Evolutionary conservation across 2,888 invertebrate species (phyloP).

Genomic region (Noctua fimbriata): DNA sequence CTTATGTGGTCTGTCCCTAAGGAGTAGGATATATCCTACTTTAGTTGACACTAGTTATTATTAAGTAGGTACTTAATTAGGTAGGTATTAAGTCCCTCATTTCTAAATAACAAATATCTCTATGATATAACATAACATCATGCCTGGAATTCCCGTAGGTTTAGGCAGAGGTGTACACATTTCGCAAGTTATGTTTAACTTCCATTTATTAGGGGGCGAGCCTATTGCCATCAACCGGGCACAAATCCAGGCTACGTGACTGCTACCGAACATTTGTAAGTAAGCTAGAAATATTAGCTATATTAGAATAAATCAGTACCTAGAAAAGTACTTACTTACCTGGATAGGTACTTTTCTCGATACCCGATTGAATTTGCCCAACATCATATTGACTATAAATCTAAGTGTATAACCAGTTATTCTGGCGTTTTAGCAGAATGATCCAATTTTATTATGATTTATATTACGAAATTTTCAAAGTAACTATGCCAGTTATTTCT

Average conservation of each 20-base stretch:
- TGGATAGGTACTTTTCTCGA: too few relatives aligned
- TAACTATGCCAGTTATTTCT: neutral
- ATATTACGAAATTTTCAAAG: neutral
- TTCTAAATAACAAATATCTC: neutral
- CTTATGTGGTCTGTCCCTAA: neutral
- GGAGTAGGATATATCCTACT: neutral
- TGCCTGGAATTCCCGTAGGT: too few relatives aligned
- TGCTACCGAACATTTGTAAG: neutral
- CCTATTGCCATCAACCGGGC: too few relatives aligned
- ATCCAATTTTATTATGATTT: neutral
- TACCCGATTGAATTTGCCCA: neutral
- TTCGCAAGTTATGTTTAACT: too few relatives aligned
- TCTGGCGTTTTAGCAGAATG: neutral
- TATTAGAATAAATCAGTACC: too few relatives aligned
- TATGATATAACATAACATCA: neutral
- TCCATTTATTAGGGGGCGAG: too few relatives aligned
- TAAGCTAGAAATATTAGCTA: neutral
- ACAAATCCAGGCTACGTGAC: too few relatives aligned
- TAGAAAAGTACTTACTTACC: too few relatives aligned
- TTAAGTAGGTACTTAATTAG: neutral
- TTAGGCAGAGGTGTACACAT: too few relatives aligned
- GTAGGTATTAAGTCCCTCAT: neutral
- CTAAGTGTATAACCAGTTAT: neutral
- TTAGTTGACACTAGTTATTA: neutral
- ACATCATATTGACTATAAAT: neutral